phyloP scores from a whole-genome alignment of 2,797 vertebrate species.

The Tarsius wallacei region DNA sequence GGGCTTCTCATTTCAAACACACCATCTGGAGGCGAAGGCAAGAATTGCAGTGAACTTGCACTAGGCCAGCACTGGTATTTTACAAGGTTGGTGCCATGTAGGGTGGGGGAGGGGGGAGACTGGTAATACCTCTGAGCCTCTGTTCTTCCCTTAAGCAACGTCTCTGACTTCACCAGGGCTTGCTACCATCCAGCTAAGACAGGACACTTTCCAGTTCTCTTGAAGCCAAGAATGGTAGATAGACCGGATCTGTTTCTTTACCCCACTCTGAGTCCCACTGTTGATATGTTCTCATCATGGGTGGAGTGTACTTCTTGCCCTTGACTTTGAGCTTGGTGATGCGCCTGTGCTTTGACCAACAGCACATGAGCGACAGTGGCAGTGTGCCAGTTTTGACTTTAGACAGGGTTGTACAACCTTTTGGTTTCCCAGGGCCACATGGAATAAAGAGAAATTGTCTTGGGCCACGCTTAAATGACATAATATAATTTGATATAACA shows the following conservation, averaged over 20 bases:
- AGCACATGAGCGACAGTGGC: background rate
- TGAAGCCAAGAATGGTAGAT: background rate
- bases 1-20: background rate
- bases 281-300: rapidly evolving
- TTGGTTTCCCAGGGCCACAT: too few relatives aligned
- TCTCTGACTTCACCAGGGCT: background rate
- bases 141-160: background rate
- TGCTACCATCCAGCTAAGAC: background rate
- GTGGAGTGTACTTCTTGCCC: background rate
- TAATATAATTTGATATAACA: too few relatives aligned
- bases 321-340: background rate
- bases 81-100: background rate
- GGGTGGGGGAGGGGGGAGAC: background rate
- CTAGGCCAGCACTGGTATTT: background rate
- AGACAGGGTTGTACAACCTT: background rate
- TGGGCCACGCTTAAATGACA: too few relatives aligned
- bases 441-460: too few relatives aligned
- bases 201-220: background rate
- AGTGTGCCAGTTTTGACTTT: background rate
- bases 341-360: background rate
- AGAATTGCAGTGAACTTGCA: background rate
- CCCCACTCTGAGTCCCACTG: rapidly evolving
- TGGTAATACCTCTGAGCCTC: background rate
- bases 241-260: background rate
- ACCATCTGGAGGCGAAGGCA: background rate